Percentiles rank a stretch among this genome's conserved stretches.
These are phyloP conservation scores for Ophion costatus DNA, from an alignment of 2,888 invertebrate genomes.

Conservation along the genomic window DNA sequence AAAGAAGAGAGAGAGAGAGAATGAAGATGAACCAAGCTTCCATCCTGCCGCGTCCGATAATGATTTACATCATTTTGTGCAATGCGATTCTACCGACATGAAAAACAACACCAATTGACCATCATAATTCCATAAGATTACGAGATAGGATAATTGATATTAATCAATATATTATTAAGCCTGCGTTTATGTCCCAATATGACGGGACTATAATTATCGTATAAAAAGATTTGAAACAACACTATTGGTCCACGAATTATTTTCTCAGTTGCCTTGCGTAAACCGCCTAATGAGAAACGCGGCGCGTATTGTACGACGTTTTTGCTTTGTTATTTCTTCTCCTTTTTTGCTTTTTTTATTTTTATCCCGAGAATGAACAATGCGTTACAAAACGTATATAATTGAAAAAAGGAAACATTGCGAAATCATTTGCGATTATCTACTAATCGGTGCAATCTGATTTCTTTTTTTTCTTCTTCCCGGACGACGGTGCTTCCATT, in stretches of 20 bases:
- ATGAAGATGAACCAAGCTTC: conserved; percentile 50
- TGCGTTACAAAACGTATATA: conserved; percentile 26
- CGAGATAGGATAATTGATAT: conserved; percentile 11
- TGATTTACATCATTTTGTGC: conserved; percentile 65
- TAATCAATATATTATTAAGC: conserved; percentile 47
- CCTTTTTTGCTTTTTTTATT: neutral
- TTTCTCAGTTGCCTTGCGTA: neutral
- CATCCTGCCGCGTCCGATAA: conserved; percentile 54
- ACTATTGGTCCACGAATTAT: neutral
- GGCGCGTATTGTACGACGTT: neutral
- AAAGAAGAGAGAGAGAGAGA: neutral
- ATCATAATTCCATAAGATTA: conserved; percentile 53
- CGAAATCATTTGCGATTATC: conserved; percentile 1
- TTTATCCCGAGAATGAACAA: neutral
- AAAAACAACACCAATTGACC: conserved; percentile 41
- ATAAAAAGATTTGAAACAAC: conserved; percentile 37
- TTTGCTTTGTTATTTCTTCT: neutral
- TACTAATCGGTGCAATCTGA: conserved; percentile 75
- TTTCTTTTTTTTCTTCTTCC: conserved; percentile 85
- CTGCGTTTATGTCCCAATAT: conserved; percentile 61
- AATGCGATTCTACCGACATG: conserved; percentile 58
- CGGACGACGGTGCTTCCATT: conserved; percentile 79
- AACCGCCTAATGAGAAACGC: neutral
- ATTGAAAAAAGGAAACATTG: conserved; percentile 25
- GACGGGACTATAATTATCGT: conserved; percentile 66